Conservation (phyloP, 2,888 invertebrate species). For the Nymphalis polychloros region DNA sequence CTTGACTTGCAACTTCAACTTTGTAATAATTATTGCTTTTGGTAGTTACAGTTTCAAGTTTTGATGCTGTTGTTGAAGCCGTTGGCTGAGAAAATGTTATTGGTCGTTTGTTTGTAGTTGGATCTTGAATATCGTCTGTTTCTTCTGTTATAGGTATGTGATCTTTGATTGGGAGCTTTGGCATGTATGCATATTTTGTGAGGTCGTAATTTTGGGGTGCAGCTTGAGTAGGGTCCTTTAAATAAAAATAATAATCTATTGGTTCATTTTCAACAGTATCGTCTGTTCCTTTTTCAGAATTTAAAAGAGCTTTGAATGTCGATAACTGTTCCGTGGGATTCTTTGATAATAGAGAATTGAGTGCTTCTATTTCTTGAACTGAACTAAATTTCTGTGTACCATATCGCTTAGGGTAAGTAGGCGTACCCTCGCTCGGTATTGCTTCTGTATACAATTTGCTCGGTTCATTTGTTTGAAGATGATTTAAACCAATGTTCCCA, state of each 20-base stretch:
- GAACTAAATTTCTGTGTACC: constrained; percentile 61
- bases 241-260: constrained; percentile 65
- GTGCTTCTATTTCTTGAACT: constrained; percentile 63
- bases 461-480: constrained; percentile 40
- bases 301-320: constrained; percentile 73
- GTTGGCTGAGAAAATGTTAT: constrained; percentile 45
- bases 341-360: constrained; percentile 74
- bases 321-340: constrained; percentile 74
- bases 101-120: constrained; percentile 46
- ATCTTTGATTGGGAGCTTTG: constrained; percentile 51
- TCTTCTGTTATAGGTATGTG: constrained; percentile 75
- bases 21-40: constrained; percentile 62
- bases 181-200: constrained; percentile 50
- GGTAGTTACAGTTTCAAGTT: constrained; percentile 51
- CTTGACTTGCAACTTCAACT: constrained; percentile 59
- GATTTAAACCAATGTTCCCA: constrained; percentile 58
- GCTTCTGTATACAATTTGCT: constrained; percentile 56
- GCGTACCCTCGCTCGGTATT: constrained; percentile 56
- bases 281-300: constrained; percentile 44
- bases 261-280: constrained; percentile 54
- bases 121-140: constrained; percentile 67
- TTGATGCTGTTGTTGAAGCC: constrained; percentile 44
- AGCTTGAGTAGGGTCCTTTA: constrained; percentile 54
- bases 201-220: constrained; percentile 50
- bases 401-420: constrained; percentile 63